Evolutionary conservation across 1,140 invertebrate species (phyloP).

Genomic region (Cotesia glomerata): DNA sequence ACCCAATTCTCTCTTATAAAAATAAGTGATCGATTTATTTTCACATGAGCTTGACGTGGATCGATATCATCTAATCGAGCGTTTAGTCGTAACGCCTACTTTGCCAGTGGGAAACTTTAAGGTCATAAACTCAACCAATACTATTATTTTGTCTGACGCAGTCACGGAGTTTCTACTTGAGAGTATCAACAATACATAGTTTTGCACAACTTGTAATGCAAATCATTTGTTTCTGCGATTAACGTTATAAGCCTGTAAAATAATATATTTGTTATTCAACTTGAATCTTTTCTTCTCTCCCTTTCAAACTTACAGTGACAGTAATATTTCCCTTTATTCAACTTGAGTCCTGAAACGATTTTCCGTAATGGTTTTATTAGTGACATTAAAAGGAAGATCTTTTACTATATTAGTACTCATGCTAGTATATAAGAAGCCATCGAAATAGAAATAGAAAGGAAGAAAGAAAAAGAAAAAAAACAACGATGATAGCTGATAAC

Average conservation of each 20-base stretch:
- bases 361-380: conserved; percentile 47
- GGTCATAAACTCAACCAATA: conserved; percentile 1
- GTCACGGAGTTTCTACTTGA: conserved; percentile 6
- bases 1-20: conserved; percentile 1
- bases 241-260: background rate
- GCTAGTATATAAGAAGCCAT: too few relatives aligned
- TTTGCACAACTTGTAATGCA: background rate
- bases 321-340: background rate
- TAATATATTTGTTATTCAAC: too few relatives aligned
- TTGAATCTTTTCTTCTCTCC: too few relatives aligned
- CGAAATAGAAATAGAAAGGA: background rate
- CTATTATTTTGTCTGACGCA: background rate
- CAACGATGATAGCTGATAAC: background rate
- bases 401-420: too few relatives aligned
- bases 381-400: conserved; percentile 37
- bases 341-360: conserved; percentile 28
- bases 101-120: conserved; percentile 24
- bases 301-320: background rate
- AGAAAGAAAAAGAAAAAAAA: background rate
- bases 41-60: conserved; percentile 17
- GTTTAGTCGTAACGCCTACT: conserved; percentile 28
- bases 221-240: background rate
- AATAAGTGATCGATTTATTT: conserved; percentile 25
- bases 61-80: conserved; percentile 31
- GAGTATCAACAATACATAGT: background rate